Base-by-base conservation (phyloP, 2,888 invertebrate species). In the Euphydryas editha region DNA sequence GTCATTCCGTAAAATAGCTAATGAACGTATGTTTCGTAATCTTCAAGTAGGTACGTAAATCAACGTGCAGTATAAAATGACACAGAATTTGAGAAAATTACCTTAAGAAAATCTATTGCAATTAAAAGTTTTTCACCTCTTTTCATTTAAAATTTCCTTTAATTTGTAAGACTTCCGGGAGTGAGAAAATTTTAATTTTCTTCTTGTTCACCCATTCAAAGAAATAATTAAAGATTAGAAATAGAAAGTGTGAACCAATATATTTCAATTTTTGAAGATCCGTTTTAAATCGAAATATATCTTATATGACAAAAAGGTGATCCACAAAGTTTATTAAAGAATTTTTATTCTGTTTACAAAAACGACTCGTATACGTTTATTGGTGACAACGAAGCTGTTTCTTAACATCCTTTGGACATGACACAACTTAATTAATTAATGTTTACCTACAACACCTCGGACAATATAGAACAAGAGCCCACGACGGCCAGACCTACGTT, bases 101-200 rank as follows among this genome's bases (percentile, higher is more conserved):
- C 20, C 47, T 20, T 21, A 47, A 47, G 49, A 51, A 51, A 51
- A 51, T 24, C 24, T 51, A 51, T 51, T 51, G 49, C 21, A 51
- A 51, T 51, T n/a, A 51, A 51, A 51, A 51, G 21, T 51, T 21
- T 24, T 51, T 51, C 15, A 21, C 49, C 24, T 21, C 15, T 17
- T 51, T 51, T 8, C 7, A 51, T 15, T 51, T 44, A n/a, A n/a
- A n/a, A 44, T 5, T 51, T 51, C 15, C 21, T 24, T 51, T 24
- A 24, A 21, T 21, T 51, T 24, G 49, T 21, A 1, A 49, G 13
- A 13, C 49, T 21, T 49, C 15, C 21, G 20, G 49, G 49, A 49
- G 13, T 21, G 49, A 51, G 49, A 51, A 4, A n/a, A 21, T 20
- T 47, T 20, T 46, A 2, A 46, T 18, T 20, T 47, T 51, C 24